Evolutionary conservation across 2,797 vertebrate species (phyloP).

Genomic region (Eulemur rubriventer): DNA sequence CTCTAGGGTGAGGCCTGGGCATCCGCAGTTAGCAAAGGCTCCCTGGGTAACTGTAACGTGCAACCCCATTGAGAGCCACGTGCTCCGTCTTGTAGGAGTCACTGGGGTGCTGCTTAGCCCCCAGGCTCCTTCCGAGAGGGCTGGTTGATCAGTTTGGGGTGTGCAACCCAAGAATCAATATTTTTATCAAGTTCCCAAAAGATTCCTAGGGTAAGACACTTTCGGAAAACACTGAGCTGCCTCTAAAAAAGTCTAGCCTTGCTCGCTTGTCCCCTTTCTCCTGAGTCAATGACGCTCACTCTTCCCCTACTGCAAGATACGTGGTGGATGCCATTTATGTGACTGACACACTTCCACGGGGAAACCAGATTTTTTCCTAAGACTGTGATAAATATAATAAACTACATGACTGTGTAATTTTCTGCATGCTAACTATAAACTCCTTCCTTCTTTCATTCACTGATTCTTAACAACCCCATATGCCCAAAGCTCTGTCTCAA

Average conservation of each 20-base stretch:
- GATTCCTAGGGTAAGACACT: background rate
- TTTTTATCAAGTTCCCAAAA: background rate
- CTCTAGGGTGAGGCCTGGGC: background rate
- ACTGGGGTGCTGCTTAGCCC: background rate
- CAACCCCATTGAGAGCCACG: fast-evolving
- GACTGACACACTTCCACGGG: background rate
- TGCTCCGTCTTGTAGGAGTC: background rate
- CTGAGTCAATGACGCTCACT: background rate
- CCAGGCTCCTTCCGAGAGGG: background rate
- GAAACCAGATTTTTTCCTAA: background rate
- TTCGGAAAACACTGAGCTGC: background rate
- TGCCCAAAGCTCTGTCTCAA: background rate
- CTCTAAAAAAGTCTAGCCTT: background rate
- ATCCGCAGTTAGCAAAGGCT: background rate
- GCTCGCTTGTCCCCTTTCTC: background rate
- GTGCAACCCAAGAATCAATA: background rate
- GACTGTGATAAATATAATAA: background rate
- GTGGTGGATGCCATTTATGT: background rate
- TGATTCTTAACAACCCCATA: background rate
- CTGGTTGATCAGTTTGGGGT: background rate
- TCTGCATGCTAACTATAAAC: background rate
- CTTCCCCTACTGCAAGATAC: fast-evolving
- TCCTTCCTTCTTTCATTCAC: background rate
- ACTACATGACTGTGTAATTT: background rate
- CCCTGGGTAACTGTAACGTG: background rate